Percentiles rank a stretch among this genome's conserved stretches.
These are phyloP conservation scores for Drosophila azteca DNA, from an alignment of 1,140 invertebrate species.

Conservation along the genomic window DNA sequence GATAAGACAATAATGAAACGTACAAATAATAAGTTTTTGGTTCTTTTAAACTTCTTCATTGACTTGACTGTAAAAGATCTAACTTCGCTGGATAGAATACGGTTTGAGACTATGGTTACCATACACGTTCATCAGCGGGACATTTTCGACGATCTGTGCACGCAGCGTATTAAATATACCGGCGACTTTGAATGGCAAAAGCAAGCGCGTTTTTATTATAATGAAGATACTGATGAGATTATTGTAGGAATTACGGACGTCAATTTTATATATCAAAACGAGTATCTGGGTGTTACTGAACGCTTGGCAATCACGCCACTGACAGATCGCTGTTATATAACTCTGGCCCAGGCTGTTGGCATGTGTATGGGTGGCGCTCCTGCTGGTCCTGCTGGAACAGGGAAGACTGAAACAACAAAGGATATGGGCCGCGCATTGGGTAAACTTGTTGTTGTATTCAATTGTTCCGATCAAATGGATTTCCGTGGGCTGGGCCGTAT, in stretches of 20 bases:
- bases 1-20: slow-evolving; percentile 92
- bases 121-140: slow-evolving; percentile 97
- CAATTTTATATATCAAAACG: slow-evolving; percentile 95
- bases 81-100: slow-evolving; percentile 90
- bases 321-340: slow-evolving; percentile 97
- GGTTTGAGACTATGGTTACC: slow-evolving; percentile 96
- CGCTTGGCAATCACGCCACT: slow-evolving; percentile 95
- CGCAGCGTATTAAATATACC: slow-evolving; percentile 87
- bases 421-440: slow-evolving; percentile 97
- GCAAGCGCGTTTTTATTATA: slow-evolving; percentile 95
- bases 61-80: slow-evolving; percentile 94
- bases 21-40: slow-evolving; percentile 92
- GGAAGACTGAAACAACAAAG: slow-evolving; percentile 97
- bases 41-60: slow-evolving; percentile 92
- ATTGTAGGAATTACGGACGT: slow-evolving; percentile 94
- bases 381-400: slow-evolving; percentile 96
- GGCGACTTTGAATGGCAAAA: slow-evolving; percentile 97
- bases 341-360: slow-evolving; percentile 93
- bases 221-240: slow-evolving; percentile 91
- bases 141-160: slow-evolving; percentile 90
- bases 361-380: slow-evolving; percentile 97
- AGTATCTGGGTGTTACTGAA: slow-evolving; percentile 96
- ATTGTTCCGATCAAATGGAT: slow-evolving; percentile 98
- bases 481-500: slow-evolving; percentile 95
- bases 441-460: slow-evolving; percentile 97